Evolutionary conservation across 1,140 invertebrate species (phyloP).

Genomic region (Ericerus pela): DNA sequence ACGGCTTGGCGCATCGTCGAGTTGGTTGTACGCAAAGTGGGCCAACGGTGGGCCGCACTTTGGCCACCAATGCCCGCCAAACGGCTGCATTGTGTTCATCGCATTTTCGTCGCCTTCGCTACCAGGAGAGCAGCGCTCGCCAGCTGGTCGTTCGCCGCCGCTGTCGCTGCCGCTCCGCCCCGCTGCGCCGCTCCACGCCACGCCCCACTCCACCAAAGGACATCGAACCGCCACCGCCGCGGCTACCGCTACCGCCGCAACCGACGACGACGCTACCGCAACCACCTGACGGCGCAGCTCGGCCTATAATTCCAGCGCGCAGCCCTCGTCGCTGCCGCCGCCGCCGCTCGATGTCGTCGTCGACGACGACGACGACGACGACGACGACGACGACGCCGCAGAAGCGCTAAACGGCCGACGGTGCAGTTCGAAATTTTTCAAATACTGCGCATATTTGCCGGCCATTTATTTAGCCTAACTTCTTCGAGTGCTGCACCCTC

Average conservation of each 20-base stretch:
- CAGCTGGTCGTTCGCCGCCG: neutral
- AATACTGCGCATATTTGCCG: too few relatives aligned
- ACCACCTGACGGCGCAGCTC: neutral
- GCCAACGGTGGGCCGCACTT: neutral
- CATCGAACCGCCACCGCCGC: neutral
- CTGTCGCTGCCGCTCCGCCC: too few relatives aligned
- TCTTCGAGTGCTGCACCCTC: too few relatives aligned
- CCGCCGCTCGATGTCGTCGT: neutral
- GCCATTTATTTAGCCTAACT: too few relatives aligned
- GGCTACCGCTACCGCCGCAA: neutral
- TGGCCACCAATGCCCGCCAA: neutral
- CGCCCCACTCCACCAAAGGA: too few relatives aligned
- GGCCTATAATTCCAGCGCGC: neutral
- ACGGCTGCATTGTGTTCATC: constrained; percentile 6
- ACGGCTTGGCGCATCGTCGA: neutral
- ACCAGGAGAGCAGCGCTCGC: neutral
- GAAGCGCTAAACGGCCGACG: too few relatives aligned
- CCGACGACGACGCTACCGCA: neutral
- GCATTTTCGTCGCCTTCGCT: neutral
- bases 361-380: too few relatives aligned
- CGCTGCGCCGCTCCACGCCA: too few relatives aligned
- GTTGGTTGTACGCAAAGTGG: neutral
- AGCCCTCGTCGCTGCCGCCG: neutral
- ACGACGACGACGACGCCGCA: too few relatives aligned
- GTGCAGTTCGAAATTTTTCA: too few relatives aligned